phyloP scores from a whole-genome alignment of 2,113 vertebrate species.

The Thalassoma bifasciatum region DNA sequence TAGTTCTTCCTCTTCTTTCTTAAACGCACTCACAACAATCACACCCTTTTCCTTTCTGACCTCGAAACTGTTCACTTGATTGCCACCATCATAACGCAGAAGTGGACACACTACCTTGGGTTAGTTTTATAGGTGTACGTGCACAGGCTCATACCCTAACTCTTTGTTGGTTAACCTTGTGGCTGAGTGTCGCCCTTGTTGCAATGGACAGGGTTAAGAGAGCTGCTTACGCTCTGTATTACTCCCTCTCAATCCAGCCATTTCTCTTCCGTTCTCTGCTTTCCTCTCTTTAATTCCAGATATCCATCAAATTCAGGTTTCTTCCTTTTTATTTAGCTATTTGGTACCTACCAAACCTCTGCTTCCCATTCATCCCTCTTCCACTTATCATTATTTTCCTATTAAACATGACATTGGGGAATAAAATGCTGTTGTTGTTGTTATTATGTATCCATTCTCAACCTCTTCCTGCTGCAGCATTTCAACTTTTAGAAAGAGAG shows the following conservation, averaged over 20 bases:
- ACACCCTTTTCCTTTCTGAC: constrained; percentile 22
- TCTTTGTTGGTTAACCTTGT: constrained; percentile 57
- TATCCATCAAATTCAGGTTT: constrained; percentile 25
- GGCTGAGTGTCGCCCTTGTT: constrained; percentile 50
- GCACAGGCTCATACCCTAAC: constrained; percentile 45
- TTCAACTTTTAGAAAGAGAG: neutral
- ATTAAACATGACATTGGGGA: constrained; percentile 45
- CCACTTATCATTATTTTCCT: constrained; percentile 26
- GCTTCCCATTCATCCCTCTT: constrained; percentile 1
- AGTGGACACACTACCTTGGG: constrained; percentile 46
- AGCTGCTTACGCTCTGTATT: constrained; percentile 43
- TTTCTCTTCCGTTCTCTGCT: constrained; percentile 6
- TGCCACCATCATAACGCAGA: constrained; percentile 54
- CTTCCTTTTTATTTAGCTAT: constrained; percentile 20
- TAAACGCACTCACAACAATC: constrained; percentile 3
- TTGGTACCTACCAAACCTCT: constrained; percentile 14
- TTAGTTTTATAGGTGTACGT: constrained; percentile 32
- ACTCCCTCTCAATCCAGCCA: neutral
- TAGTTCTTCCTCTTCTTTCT: neutral
- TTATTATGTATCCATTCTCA: neutral
- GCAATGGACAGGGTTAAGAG: constrained; percentile 54
- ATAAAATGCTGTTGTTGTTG: constrained; percentile 31
- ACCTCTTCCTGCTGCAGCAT: neutral
- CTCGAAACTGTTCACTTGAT: constrained; percentile 48
- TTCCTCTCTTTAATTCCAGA: constrained; percentile 8